Evolutionary conservation across 2,888 invertebrate species (phyloP), one percentile per base, ranked within the genome.

Genomic region (Tribolium freemani): DNA sequence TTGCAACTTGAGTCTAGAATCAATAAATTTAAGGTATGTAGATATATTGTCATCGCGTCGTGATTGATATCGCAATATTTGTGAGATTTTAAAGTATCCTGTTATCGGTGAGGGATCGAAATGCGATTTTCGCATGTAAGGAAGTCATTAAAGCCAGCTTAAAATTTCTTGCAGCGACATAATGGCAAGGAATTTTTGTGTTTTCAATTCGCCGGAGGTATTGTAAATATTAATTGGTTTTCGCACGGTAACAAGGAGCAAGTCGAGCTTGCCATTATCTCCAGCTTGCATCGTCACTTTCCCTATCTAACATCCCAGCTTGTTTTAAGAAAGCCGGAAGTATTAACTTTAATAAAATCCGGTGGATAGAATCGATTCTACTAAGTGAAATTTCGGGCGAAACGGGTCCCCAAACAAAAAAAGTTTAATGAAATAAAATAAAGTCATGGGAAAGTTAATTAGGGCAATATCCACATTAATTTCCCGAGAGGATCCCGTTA

Each of bases 381-480:
- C 10, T 53, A 44, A 58, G 58, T 45, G 20, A 21, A 54, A 44
- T 6, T 58, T 56, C 58, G 45, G 44, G 8, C 11, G 48, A 26
- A 30, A n/a, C 30, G 11, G 13, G 51, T 64, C 44, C 31, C n/a
- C 51, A 30, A 53, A 69, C 11, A 50, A 60, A 69, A 76, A 76
- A 76, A 76, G 74, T 75, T 75, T 72, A 70, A 75, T 72, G 71
- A 69, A 75, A 75, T 74, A 74, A 77, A 77, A 73, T 75, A 73
- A 76, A 75, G 73, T 72, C 74, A 73, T 73, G 70, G 50, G 69
- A 72, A 74, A 77, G 70, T 73, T 77, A 76, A 77, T 77, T 77
- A 77, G 75, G 71, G 73, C 75, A 73, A 76, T 76, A 76, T 77
- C 73, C 74, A 73, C 75, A 76, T 74, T 77, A 76, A 77, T 77